These are phyloP conservation scores for Kryptolebias ocellatus DNA, from an alignment of 2,797 vertebrate species.

Conservation along the genomic window DNA sequence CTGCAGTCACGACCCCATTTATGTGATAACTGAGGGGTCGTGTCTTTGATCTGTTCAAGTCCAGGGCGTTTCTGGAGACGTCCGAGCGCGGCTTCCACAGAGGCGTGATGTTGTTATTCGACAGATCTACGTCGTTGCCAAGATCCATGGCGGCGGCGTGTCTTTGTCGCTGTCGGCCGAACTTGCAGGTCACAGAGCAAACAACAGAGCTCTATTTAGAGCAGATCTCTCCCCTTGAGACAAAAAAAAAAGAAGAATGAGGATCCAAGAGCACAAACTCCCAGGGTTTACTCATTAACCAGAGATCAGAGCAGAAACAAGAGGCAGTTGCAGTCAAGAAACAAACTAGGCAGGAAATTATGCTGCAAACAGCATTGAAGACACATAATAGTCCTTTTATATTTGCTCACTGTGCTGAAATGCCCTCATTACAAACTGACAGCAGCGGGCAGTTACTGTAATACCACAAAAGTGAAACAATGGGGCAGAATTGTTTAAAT, in stretches of 20 bases:
- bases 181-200: constrained; percentile 42
- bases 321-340: constrained; percentile 22
- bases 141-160: constrained; percentile 70
- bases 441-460: constrained; percentile 26
- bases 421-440: constrained; percentile 51
- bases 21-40: constrained; percentile 88
- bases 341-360: background rate
- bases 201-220: constrained; percentile 44
- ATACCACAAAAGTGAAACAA: constrained; percentile 14
- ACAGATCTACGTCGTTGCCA: constrained; percentile 85
- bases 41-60: constrained; percentile 60
- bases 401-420: constrained; percentile 54
- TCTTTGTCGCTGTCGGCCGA: constrained; percentile 22
- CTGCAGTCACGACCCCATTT: constrained; percentile 82
- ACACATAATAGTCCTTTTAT: constrained; percentile 48
- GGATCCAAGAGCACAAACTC: constrained; percentile 42
- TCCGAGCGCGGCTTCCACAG: constrained; percentile 82
- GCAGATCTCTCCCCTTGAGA: constrained; percentile 38
- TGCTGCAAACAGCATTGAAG: constrained; percentile 19
- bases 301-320: constrained; percentile 10
- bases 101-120: constrained; percentile 84
- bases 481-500: background rate
- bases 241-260: constrained; percentile 52
- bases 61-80: constrained; percentile 60
- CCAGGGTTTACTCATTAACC: constrained; percentile 73